Percentiles rank a stretch among this genome's conserved stretches.
phyloP scores from a whole-genome alignment of 1,140 invertebrate genomes.

The Pygmarrhopalites habei region DNA sequence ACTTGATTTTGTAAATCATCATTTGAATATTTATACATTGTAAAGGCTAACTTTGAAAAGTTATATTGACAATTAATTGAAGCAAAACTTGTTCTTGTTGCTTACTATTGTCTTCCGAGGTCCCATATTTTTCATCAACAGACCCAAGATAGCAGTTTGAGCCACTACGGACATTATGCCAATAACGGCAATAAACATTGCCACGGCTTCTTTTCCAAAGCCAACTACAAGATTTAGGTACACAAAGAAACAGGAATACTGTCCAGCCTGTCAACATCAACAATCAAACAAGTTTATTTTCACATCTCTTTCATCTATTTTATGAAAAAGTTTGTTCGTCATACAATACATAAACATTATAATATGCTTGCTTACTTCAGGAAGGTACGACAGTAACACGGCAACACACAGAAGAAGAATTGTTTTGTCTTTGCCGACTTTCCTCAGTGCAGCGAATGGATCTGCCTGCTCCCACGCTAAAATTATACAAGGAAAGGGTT shows the following conservation, averaged over 20 bases:
- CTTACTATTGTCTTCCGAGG: slow-evolving; percentile 86
- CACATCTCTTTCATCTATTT: neutral
- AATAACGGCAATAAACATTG: slow-evolving; percentile 80
- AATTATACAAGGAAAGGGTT: slow-evolving; percentile 48
- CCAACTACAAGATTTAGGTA: slow-evolving; percentile 97
- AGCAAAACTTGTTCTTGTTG: too few relatives aligned
- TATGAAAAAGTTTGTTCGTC: neutral
- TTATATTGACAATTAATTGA: too few relatives aligned
- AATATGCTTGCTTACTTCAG: slow-evolving; percentile 68
- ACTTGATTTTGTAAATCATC: too few relatives aligned
- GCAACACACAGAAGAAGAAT: slow-evolving; percentile 94
- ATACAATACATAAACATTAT: too few relatives aligned
- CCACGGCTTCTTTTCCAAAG: slow-evolving; percentile 89
- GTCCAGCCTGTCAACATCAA: slow-evolving; percentile 57
- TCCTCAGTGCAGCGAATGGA: slow-evolving; percentile 86
- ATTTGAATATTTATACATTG: too few relatives aligned
- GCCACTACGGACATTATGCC: slow-evolving; percentile 72
- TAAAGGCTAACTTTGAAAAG: too few relatives aligned
- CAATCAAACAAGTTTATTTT: neutral
- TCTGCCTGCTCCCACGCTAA: slow-evolving; percentile 80
- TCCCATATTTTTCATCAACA: slow-evolving; percentile 84
- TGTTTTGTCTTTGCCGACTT: slow-evolving; percentile 91
- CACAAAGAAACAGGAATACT: slow-evolving; percentile 99
- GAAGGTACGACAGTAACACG: slow-evolving; percentile 94
- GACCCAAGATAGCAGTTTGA: slow-evolving; percentile 57